These are phyloP conservation scores for Darevskia mixta DNA, from an alignment of 2,797 vertebrate species.

Conservation along the genomic window DNA sequence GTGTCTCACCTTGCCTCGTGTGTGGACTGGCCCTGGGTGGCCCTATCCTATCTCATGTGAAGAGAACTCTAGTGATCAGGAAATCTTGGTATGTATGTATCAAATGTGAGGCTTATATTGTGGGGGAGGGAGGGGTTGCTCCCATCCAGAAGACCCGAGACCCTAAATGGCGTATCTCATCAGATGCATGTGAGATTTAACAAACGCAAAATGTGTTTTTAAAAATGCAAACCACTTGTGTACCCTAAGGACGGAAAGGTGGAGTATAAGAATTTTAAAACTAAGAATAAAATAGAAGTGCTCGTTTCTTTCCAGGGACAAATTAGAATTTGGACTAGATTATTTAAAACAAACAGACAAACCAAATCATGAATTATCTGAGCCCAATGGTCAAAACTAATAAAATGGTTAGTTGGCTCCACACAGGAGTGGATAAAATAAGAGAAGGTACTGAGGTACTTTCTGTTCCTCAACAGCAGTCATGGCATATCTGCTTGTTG, in stretches of 20 bases:
- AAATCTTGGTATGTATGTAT: neutral
- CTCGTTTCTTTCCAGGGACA: neutral
- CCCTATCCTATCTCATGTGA: neutral
- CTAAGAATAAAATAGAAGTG: neutral
- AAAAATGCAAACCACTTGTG: neutral
- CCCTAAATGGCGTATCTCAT: neutral
- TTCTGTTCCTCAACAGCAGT: neutral
- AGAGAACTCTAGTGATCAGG: neutral
- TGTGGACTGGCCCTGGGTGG: too few species aligned
- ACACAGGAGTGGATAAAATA: conserved; percentile 10
- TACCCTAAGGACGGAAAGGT: neutral
- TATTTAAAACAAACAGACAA: too few species aligned
- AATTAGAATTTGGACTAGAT: neutral
- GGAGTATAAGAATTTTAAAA: neutral
- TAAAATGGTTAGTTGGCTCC: neutral
- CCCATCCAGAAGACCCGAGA: neutral
- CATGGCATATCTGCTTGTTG: neutral
- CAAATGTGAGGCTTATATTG: neutral
- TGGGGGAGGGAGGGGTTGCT: neutral
- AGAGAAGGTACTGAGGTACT: neutral
- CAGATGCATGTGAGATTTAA: neutral
- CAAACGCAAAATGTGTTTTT: neutral
- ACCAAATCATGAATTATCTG: too few species aligned
- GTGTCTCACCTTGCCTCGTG: too few species aligned
- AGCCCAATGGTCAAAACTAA: neutral